Base-by-base conservation (phyloP, 2,888 invertebrate species). In the Minunthozetes semirufus region DNA sequence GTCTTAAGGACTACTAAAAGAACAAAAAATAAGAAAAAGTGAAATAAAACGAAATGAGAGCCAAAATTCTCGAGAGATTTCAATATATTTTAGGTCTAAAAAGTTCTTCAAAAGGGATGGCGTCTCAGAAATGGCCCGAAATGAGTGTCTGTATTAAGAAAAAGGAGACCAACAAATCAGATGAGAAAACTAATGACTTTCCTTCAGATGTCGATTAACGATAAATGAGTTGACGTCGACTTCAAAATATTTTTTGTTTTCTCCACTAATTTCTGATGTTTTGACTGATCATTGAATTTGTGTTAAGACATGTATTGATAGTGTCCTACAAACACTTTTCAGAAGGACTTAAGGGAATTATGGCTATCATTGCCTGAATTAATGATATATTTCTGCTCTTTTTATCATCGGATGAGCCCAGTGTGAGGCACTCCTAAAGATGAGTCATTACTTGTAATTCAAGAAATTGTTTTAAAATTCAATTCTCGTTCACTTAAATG, bases 321-420 rank as follows among this genome's bases (percentile, higher is more conserved):
- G 63, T 63, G 63, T 63, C 33, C 4, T 29, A 63, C n/a, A 63
- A 63, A 63, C 33, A 11, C 9, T 25, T 33, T 33, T n/a, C 9
- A 19, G 63, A 19, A 63, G 63, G 63, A 63, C 63, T 63, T 63
- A 17, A n/a, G 63, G 63, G 63, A 63, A 63, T 63, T 63, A 63
- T 50, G 33, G 63, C 63, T 29, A 63, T 63, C 63, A 63, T 63
- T 33, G 63, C 5, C n/a, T 63, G 8, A 63, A 11, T 63, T 63
- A 22, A 29, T 33, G 33, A 63, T 63, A 63, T 17, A 33, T 63
- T 63, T 63, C 15, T 19, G 25, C 27, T 33, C 29, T 27, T 8
- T n/a, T 63, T 33, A 13, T 4, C n/a, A 63, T 19, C 56, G 22
- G 25, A 22, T 56, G 56, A 56, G 56, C 11, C 56, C 25, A 25